Percentiles rank a stretch among this genome's conserved stretches.
Conservation (phyloP, 2,797 vertebrate species). For the Spinibarbus caldwelli region DNA sequence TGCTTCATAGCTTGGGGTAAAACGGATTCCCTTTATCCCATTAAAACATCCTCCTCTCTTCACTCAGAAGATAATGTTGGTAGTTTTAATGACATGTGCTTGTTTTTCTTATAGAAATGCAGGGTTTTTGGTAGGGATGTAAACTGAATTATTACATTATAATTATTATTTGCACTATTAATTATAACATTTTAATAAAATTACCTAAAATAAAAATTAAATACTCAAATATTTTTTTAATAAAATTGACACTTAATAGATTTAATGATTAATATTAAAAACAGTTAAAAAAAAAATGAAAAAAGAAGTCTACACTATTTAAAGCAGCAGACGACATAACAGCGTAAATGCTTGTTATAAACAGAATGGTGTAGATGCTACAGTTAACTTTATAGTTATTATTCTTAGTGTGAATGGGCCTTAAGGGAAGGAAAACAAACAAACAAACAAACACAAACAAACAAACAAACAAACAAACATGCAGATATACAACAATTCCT, state of each 20-base stretch:
- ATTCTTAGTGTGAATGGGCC: background rate
- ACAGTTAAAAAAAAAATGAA: background rate
- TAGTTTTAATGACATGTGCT: background rate
- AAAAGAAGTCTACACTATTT: background rate
- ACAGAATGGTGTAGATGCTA: background rate
- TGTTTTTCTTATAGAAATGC: constrained; percentile 67
- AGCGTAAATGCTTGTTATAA: background rate
- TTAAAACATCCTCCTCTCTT: constrained; percentile 45
- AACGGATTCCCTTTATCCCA: constrained; percentile 64
- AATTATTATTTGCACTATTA: background rate
- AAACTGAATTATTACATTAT: background rate
- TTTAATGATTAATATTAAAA: background rate
- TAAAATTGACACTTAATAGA: background rate
- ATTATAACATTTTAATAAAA: background rate
- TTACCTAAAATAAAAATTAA: no score
- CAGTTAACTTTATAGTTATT: background rate
- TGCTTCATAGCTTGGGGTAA: constrained; percentile 65
- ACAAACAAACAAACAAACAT: background rate
- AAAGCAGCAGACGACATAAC: background rate
- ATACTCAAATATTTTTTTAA: background rate
- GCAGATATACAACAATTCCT: background rate
- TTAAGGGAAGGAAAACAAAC: background rate
- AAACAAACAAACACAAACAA: no score
- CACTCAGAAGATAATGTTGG: constrained; percentile 62
- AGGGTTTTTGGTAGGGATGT: constrained; percentile 12